phyloP scores from a whole-genome alignment of 1,140 invertebrate species.

The Habropoda laboriosa region DNA sequence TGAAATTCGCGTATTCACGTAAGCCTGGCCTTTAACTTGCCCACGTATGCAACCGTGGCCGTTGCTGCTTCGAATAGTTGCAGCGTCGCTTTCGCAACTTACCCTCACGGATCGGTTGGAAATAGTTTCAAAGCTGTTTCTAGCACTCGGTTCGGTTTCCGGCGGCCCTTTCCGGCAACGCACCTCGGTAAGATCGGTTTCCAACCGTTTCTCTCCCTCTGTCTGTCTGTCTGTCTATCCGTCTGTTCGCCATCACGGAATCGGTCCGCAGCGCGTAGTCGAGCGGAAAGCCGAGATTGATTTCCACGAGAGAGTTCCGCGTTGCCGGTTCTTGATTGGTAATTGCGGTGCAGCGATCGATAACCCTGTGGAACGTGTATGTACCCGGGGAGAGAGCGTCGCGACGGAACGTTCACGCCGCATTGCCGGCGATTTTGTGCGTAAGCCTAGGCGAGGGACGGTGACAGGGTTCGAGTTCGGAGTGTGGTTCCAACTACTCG shows the following conservation, averaged over 20 bases:
- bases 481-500: too few species aligned
- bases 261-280: not conserved
- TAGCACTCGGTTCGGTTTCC: constrained; percentile 46
- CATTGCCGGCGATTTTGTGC: not conserved
- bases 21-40: constrained; percentile 55
- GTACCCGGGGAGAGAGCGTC: not conserved
- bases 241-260: not conserved
- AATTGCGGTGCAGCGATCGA: constrained; percentile 34
- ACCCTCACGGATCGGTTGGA: constrained; percentile 62
- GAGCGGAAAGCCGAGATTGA: constrained; percentile 57
- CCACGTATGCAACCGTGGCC: constrained; percentile 57
- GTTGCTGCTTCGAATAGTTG: constrained; percentile 72
- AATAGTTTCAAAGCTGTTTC: constrained; percentile 74
- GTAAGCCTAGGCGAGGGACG: not conserved
- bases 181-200: constrained; percentile 47
- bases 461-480: too few species aligned
- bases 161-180: not conserved
- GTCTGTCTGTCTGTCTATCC: not conserved
- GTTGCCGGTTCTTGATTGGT: constrained; percentile 51
- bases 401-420: not conserved
- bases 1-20: constrained; percentile 52
- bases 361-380: not conserved
- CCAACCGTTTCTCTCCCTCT: not conserved
- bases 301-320: constrained; percentile 40
- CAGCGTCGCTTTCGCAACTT: constrained; percentile 44